Percentiles rank a stretch among this genome's conserved stretches.
Evolutionary conservation across 2,113 vertebrate genomes (phyloP).

Genomic region (Erinaceus europaeus): DNA sequence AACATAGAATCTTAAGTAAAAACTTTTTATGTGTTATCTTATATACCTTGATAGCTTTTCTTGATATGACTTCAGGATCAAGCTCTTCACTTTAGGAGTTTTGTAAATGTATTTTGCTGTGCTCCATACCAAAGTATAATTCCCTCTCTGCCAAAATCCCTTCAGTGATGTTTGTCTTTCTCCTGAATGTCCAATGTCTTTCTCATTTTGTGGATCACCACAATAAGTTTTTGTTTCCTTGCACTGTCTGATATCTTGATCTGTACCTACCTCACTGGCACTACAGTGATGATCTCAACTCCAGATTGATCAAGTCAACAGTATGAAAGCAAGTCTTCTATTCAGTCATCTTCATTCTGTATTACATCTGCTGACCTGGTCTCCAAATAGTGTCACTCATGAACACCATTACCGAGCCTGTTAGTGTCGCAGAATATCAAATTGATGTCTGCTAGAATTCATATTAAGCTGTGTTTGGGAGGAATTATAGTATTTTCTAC

Average conservation of each 20-base stretch:
- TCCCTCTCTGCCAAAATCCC: background rate
- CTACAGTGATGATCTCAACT: background rate
- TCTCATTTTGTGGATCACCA: background rate
- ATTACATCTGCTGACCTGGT: no score
- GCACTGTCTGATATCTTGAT: background rate
- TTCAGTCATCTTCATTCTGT: background rate
- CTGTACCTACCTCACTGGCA: background rate
- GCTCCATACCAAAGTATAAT: background rate
- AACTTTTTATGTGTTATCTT: constrained; percentile 4
- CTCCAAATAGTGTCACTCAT: background rate
- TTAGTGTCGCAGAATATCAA: background rate
- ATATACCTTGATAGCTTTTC: background rate
- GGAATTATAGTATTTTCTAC: background rate
- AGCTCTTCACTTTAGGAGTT: background rate
- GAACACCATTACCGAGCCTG: background rate
- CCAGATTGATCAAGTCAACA: background rate
- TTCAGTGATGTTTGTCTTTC: background rate
- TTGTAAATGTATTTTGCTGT: background rate
- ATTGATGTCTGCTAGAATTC: background rate
- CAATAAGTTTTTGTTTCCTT: background rate
- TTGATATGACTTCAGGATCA: background rate
- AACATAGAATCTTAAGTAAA: background rate
- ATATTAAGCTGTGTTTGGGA: background rate
- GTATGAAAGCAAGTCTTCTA: background rate
- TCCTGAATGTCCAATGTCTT: background rate